Evolutionary conservation across 23 tunicate species (phyloP).

Genomic region (Clavelina lepadiformis): DNA sequence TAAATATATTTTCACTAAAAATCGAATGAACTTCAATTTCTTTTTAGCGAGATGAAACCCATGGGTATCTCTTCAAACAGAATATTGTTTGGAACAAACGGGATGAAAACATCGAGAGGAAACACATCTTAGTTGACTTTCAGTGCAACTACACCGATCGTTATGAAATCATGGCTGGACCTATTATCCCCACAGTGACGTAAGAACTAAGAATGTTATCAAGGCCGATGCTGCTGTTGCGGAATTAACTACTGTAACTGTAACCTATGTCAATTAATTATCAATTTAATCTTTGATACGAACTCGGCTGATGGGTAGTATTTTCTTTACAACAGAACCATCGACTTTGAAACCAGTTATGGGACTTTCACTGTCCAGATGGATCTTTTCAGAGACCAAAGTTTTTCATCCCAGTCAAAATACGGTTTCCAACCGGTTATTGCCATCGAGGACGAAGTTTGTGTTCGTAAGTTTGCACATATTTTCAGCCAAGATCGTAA

Average conservation of each 20-base stretch:
- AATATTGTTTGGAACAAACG: constrained; percentile 63
- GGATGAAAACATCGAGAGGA: constrained; percentile 40
- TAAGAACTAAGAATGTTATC: constrained; percentile 15
- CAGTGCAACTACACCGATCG: constrained; percentile 60
- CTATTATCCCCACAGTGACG: constrained; percentile 64
- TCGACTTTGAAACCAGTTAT: constrained; percentile 70
- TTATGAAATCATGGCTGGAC: constrained; percentile 39
- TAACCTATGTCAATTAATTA: constrained; percentile 1
- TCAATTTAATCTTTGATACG: not conserved
- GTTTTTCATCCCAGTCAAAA: constrained; percentile 25
- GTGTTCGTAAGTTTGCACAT: constrained; percentile 68
- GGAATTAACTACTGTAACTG: too few species aligned
- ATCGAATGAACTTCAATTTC: not conserved
- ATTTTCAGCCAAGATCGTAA: too few species aligned
- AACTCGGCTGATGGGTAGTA: too few species aligned
- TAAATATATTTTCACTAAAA: not conserved
- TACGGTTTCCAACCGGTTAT: constrained; percentile 38
- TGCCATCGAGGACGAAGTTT: constrained; percentile 57
- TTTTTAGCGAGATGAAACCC: not conserved
- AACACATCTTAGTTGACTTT: constrained; percentile 49
- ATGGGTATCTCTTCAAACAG: constrained; percentile 34
- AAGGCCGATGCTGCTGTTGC: not conserved
- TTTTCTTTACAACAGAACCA: constrained; percentile 35
- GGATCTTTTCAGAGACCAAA: constrained; percentile 30
- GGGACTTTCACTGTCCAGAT: constrained; percentile 64